Evolutionary conservation across 1,140 invertebrate genomes (phyloP).

Genomic region (Forficula auricularia): DNA sequence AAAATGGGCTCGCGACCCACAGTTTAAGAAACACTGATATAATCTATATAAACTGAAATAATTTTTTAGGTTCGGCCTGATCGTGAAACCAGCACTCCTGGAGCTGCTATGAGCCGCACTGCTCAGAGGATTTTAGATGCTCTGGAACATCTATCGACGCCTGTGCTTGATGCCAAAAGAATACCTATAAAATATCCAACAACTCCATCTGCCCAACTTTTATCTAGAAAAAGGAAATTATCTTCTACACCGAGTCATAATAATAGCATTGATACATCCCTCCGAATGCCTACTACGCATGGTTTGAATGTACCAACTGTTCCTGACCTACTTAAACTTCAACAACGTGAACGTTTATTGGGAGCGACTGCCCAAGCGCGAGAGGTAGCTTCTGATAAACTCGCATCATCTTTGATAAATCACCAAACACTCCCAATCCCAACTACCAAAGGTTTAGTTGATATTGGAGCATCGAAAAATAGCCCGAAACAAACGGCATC

Average conservation of each 20-base stretch:
- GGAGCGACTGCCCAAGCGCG: conserved; percentile 40
- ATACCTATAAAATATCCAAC: conserved; percentile 9
- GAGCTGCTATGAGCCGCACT: conserved; percentile 33
- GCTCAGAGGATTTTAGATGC: conserved; percentile 49
- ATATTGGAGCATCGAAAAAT: too few species aligned
- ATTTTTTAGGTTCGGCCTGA: too few species aligned
- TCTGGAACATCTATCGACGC: conserved; percentile 52
- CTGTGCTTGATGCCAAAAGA: conserved; percentile 45
- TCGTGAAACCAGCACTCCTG: too few species aligned
- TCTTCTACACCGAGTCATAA: too few species aligned
- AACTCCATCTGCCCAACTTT: not conserved
- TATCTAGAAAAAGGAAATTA: not conserved
- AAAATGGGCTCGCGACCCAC: too few species aligned
- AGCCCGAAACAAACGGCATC: too few species aligned
- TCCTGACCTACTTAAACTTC: conserved; percentile 37
- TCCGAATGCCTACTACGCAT: conserved; percentile 22
- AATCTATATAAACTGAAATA: too few species aligned
- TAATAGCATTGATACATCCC: too few species aligned
- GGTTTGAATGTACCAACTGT: conserved; percentile 36
- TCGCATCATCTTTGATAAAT: not conserved
- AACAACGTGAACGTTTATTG: conserved; percentile 38
- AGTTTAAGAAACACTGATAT: too few species aligned
- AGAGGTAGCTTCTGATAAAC: conserved; percentile 4
- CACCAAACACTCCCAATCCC: not conserved
- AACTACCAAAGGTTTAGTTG: too few species aligned